These are phyloP conservation scores for Dendrocincla tyrannina DNA, from an alignment of 2,797 vertebrate species.

Conservation along the genomic window DNA sequence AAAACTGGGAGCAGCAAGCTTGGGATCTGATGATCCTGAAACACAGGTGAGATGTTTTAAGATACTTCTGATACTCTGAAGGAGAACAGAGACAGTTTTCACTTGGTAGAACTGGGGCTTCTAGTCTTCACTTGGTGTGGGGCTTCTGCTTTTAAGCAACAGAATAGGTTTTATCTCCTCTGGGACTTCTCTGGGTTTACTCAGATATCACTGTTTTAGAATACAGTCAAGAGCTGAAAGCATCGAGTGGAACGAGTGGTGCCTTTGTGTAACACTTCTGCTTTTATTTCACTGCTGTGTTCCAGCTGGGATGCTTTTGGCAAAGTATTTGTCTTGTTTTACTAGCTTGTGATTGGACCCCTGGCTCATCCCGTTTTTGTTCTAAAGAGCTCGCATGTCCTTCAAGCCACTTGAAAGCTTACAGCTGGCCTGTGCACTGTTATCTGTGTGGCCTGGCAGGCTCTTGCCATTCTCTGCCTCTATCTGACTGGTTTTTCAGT, in stretches of 20 bases:
- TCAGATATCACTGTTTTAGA: neutral
- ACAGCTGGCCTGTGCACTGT: neutral
- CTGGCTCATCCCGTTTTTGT: neutral
- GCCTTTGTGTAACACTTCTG: neutral
- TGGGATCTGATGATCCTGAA: constrained; percentile 95
- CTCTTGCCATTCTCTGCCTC: neutral
- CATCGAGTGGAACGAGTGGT: neutral
- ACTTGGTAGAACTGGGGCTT: neutral
- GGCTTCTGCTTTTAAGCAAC: neutral
- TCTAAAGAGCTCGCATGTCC: neutral
- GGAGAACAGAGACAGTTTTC: neutral
- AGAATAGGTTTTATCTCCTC: neutral
- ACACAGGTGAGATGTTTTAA: constrained; percentile 85
- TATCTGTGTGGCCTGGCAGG: neutral
- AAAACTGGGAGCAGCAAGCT: constrained; percentile 93
- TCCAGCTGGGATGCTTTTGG: neutral
- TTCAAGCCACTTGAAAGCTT: neutral
- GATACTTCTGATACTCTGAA: neutral
- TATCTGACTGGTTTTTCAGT: neutral
- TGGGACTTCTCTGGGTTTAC: neutral
- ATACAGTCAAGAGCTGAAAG: neutral
- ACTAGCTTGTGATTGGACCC: neutral
- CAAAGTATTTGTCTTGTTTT: neutral
- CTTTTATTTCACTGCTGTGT: neutral
- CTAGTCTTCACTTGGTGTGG: too few species aligned